Evolutionary conservation across 1,140 invertebrate species (phyloP).

Genomic region (Ceratitis capitata): DNA sequence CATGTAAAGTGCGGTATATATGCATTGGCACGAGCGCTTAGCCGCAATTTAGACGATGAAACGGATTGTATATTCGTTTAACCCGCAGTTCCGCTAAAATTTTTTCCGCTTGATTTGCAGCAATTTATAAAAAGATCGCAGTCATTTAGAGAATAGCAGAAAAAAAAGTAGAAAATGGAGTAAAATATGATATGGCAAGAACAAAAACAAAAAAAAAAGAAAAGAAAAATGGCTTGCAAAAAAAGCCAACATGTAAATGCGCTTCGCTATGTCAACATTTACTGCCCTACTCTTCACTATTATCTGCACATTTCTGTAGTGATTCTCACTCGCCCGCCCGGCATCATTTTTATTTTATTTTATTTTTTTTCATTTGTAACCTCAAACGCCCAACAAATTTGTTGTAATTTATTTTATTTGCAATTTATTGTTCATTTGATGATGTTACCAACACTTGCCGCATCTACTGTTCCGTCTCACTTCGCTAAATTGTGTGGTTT

Average conservation of each 20-base stretch:
- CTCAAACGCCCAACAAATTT: constrained; percentile 12
- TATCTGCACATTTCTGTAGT: not conserved
- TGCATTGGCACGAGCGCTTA: not conserved
- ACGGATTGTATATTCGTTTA: not conserved
- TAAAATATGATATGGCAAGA: no score
- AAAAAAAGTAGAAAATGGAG: no score
- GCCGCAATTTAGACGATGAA: constrained; percentile 17
- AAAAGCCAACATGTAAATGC: not conserved
- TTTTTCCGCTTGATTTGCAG: constrained; percentile 22
- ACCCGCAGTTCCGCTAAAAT: constrained; percentile 24
- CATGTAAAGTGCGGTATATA: not conserved
- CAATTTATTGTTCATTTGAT: constrained; percentile 30
- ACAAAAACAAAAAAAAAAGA: no score
- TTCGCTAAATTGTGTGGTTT: not conserved
- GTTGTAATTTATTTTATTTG: constrained; percentile 10
- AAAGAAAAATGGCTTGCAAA: not conserved
- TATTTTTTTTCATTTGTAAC: not conserved
- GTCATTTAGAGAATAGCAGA: not conserved
- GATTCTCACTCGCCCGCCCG: not conserved
- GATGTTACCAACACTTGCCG: not conserved
- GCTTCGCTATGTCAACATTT: not conserved
- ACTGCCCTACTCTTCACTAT: not conserved
- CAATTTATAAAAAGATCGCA: constrained; percentile 8
- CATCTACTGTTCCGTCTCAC: not conserved
- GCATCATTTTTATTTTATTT: not conserved